These are phyloP conservation scores for Geophilus truncorum DNA, from an alignment of 2,888 invertebrate genomes.

Conservation along the genomic window DNA sequence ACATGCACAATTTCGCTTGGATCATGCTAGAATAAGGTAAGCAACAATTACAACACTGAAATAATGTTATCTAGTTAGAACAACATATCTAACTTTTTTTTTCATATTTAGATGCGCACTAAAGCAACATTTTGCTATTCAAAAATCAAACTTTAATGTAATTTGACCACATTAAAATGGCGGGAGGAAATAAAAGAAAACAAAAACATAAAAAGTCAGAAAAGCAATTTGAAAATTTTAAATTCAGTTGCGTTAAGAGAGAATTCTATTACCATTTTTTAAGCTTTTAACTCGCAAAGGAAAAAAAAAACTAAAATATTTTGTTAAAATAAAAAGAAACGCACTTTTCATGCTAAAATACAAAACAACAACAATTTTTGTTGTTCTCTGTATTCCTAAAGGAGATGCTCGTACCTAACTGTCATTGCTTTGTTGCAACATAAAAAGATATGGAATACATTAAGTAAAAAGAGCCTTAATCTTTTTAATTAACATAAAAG, in stretches of 20 bases:
- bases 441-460: background rate
- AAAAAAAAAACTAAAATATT: background rate
- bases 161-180: background rate
- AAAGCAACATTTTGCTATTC: background rate
- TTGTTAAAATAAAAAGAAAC: background rate
- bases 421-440: background rate
- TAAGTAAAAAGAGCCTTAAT: background rate
- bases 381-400: background rate
- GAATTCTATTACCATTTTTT: background rate
- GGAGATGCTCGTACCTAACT: background rate
- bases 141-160: background rate
- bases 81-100: background rate
- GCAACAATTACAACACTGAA: background rate
- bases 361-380: background rate
- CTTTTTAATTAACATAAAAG: slow-evolving; percentile 12
- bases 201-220: background rate
- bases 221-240: background rate
- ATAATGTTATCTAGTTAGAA: background rate
- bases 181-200: too few species aligned
- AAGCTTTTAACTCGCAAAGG: background rate
- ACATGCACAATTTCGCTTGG: slow-evolving; percentile 11
- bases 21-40: slow-evolving; percentile 17
- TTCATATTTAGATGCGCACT: too few species aligned
- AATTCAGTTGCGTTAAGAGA: background rate
- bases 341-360: background rate